Base-by-base conservation (phyloP, 2,797 vertebrate genomes). In the Poeciliopsis gracilis region DNA sequence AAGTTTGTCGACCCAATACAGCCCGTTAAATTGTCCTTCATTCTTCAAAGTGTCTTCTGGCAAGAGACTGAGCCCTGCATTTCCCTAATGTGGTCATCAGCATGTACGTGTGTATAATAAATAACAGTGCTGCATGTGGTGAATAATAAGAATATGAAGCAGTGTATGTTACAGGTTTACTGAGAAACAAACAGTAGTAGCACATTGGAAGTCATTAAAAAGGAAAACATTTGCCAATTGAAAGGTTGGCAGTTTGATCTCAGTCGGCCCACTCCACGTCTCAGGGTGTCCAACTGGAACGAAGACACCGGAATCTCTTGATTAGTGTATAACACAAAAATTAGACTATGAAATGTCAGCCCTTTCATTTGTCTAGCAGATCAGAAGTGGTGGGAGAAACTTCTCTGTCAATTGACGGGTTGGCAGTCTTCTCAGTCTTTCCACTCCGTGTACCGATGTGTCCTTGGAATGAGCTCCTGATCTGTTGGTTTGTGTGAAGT, bases 21-120 rank as follows among this genome's bases (percentile, higher is more conserved):
- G 53, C 53, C n/a, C 2, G 11, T 53, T 36, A 20, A 73, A 73
- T 51, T 45, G 20, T 41, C 51, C 49, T 38, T 38, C 72, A 55
- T 41, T 28, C 45, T 33, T 75, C 57, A 63, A 75, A 75, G n/a
- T 75, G 74, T 46, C 43, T 55, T 63, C 45, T 45, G 41, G 57
- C 43, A 75, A 63, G 57, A 33, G 18, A n/a, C 36, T 30, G 55
- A 75, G 59, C 25, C 38, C 25, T 30, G 30, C 16, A 61, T 59
- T 45, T 30, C n/a, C 41, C 73, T 61, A 43, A 75, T 30, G 16
- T 75, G 38, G 15, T 61, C 55, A 75, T 30, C 53, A 45, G 15
- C 8, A 38, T 59, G 25, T 12, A 38, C 12, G 23, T 38, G 30
- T 25, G 30, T 43, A 6, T 43, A 15, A 43, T 67, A n/a, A 67